Evolutionary conservation across 1,140 invertebrate genomes (phyloP), one percentile per base, ranked within the genome.

Genomic region (Drosophila albomicans): DNA sequence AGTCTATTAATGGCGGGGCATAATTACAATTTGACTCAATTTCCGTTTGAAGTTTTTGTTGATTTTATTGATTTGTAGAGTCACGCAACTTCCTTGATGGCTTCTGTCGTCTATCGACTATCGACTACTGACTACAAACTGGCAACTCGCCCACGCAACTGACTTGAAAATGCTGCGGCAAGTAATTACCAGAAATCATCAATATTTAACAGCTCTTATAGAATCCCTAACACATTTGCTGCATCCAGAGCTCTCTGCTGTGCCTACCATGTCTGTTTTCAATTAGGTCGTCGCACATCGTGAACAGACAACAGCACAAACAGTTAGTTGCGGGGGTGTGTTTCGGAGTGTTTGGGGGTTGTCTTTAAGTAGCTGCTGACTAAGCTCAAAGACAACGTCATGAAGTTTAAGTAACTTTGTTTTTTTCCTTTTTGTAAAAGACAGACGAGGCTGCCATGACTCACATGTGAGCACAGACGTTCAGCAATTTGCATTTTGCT

Each of bases 21-120:
- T 93, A 93, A 87, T 91, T 93, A 92, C 86, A 82, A 92, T 90
- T 93, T 85, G 79, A 68, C 75, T 84, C 75, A 91, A 81, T 91
- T 82, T 91, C 76, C 75, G 71, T 73, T 85, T 79, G 66, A 75
- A 75, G 65, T 75, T 82, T 78, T 80, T 77, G 75, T 89, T 82
- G 72, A 75, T 75, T 81, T 82, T 86, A 91, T 79, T 84, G 85
- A 87, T 92, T 82, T 86, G 82, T 79, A 62, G 49, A 77, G 87
- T 92, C 82, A 91, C 90, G 89, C 89, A 82, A 89, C 72, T 81
- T 80, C 71, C 65, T 72, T 64, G 61, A 73, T 70, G 68, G 71
- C 58, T 25, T 43, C 56, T 30, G 49, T 25, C 35, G 7, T 6
- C 30, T 10, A 10, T 10, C 35, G 35, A 38, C 6, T 10, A 10